Base-by-base conservation (phyloP, 1,140 invertebrate species). In the Cyclargus thomasi region DNA sequence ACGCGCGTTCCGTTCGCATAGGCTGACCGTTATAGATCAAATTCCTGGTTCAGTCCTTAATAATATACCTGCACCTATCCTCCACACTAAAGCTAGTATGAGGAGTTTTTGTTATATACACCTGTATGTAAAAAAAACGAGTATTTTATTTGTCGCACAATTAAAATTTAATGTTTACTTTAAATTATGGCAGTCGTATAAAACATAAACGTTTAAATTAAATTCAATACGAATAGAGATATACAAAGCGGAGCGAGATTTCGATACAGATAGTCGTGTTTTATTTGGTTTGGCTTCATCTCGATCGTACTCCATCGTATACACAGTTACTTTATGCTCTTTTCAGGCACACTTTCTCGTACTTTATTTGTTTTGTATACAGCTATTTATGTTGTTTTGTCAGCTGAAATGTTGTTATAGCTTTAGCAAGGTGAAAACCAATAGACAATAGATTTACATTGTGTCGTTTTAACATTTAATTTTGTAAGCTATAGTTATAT, bases 241-340 rank as follows among this genome's bases (percentile, higher is more conserved):
- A 47, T 39, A 14, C 36, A 39, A 39, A 11, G 4, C 78, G 68
- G 73, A 75, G 66, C 70, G 72, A 85, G 82, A 88, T 88, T 85
- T 82, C 80, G 82, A 85, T 85, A 83, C 79, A 88, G 82, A 85
- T 86, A 74, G 70, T 63, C 78, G 70, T 72, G 79, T 80, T 84
- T 80, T 83, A 75, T 81, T 80, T 83, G 75, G 79, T 78, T 81
- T 79, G 18, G 67, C 63, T 72, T 72, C 10, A 22, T 59, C 55
- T 59, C 14, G 18, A 59, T 59, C 55, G 18, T 62, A 39, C 16
- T 64, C 39, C 59, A 53, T 68, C 65, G 29, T 23, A 62, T 35
- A 55, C 35, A 16, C 17, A 7, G 55, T 20, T 59, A n/a, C 17
- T 21, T 59, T 59, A 59, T 55, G 16, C 53, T 55, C 17, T 55